Conservation (phyloP, 2,888 invertebrate genomes). For the Pristionchus arcanus region DNA sequence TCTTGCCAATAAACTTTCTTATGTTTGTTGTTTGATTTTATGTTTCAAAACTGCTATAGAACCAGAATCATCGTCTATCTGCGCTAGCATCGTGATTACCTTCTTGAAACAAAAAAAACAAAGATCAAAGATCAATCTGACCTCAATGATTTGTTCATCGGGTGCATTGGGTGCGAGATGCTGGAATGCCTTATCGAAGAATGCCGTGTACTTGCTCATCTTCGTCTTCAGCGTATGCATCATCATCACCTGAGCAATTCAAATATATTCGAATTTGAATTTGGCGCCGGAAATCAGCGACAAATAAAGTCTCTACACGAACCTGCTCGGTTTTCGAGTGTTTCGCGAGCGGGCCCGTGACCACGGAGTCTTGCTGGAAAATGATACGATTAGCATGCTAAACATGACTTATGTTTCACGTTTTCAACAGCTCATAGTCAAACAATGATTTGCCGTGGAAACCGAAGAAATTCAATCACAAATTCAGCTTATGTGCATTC, state of each 20-base stretch:
- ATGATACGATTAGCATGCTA: not conserved
- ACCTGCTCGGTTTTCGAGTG: conserved; percentile 78
- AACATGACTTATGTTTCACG: too few species aligned
- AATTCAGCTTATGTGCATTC: too few species aligned
- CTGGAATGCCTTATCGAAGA: conserved; percentile 76
- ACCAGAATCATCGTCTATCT: too few species aligned
- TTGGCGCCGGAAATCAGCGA: not conserved
- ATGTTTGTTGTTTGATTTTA: too few species aligned
- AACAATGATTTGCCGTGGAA: too few species aligned
- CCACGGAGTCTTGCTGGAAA: conserved; percentile 71
- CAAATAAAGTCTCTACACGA: not conserved
- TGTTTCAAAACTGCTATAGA: too few species aligned
- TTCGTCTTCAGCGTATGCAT: conserved; percentile 79
- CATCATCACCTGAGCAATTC: conserved; percentile 65
- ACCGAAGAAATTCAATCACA: too few species aligned
- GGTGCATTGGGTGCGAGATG: conserved; percentile 67
- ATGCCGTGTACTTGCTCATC: conserved; percentile 76
- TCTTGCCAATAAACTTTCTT: too few species aligned
- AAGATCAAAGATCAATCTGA: conserved; percentile 45
- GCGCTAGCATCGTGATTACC: too few species aligned
- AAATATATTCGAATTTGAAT: conserved; percentile 11
- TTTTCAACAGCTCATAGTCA: too few species aligned
- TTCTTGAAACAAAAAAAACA: too few species aligned
- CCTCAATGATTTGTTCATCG: conserved; percentile 75
- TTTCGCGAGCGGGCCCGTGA: conserved; percentile 71